Evolutionary conservation across 2,113 vertebrate genomes (phyloP).

Genomic region (Triplophysa siluroides): DNA sequence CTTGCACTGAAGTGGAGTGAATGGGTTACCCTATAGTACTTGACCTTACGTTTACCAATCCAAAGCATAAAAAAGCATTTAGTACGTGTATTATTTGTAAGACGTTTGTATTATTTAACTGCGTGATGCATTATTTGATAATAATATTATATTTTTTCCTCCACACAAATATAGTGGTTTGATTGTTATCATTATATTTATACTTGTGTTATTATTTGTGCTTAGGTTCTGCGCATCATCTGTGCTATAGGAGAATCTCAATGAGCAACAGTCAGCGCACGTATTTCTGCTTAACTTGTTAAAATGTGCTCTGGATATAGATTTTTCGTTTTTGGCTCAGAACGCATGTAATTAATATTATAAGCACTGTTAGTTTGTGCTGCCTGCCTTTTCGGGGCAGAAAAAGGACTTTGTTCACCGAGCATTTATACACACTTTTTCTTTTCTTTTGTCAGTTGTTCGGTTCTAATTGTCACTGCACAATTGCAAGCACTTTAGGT

Average conservation of each 20-base stretch:
- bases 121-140: too few relatives aligned
- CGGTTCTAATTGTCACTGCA: slow-evolving; percentile 1
- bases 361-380: not conserved
- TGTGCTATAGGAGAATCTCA: not conserved
- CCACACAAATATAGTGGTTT: too few relatives aligned
- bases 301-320: not conserved
- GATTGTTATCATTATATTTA: too few relatives aligned
- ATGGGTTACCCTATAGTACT: too few relatives aligned
- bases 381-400: too few relatives aligned
- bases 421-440: not conserved
- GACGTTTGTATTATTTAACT: not conserved
- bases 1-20: too few relatives aligned
- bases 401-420: not conserved
- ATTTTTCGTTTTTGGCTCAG: slow-evolving; percentile 1
- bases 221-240: too few relatives aligned
- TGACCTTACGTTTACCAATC: too few relatives aligned
- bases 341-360: not conserved
- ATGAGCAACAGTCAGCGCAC: not conserved
- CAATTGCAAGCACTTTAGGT: slow-evolving; percentile 14
- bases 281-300: not conserved
- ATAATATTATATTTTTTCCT: too few relatives aligned
- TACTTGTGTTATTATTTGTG: too few relatives aligned
- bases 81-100: not conserved
- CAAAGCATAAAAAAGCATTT: too few relatives aligned
- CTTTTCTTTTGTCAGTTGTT: not conserved